Base-by-base conservation (phyloP, 2,113 vertebrate genomes). In the Sinocyclocheilus rhinocerous region DNA sequence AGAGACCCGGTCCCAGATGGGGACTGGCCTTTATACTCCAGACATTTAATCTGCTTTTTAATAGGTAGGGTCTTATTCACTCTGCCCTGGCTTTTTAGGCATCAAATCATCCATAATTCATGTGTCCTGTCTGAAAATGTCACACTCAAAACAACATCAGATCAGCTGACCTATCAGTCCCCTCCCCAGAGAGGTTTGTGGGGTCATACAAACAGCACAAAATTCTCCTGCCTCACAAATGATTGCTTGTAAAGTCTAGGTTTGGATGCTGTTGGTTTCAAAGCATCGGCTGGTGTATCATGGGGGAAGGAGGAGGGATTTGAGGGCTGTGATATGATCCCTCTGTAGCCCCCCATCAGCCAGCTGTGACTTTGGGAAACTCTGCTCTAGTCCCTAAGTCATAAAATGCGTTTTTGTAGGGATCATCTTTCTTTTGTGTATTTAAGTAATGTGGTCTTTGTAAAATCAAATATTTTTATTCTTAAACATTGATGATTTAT, bases 101-200 rank as follows among this genome's bases (percentile, higher is more conserved):
- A 73, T 70, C 70, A 78, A 29, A 72, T 77, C 72, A 86, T 87
- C 76, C 84, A 89, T 89, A 86, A 89, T 87, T 87, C 67, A 89
- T 86, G 57, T 63, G 78, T 73, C 55, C 77, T 73, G 79, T 87
- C 48, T 85, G 63, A 80, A 89, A 85, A 87, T 85, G 86, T 87
- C 88, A 87, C 59, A 72, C 50, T 50, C 52, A 65, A 61, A 82
- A 65, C 29, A 26, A 63, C 15, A 26, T 81, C 57, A 26, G 77
- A 77, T 84, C 42, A 52, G 24, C 80, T 75, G 78, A 85, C 42
- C 70, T 79, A 18, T 76, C 39, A 69, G 48, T 75, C 80, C 48
- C 52, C 39, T 84, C 76, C 39, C 75, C 12, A 59, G 81, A 70
- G 79, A 76, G 59, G 6, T 69, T 67, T 77, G 48, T 22, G 45